phyloP scores from a whole-genome alignment of 2,888 invertebrate species.

The Pachymerium ferrugineum region DNA sequence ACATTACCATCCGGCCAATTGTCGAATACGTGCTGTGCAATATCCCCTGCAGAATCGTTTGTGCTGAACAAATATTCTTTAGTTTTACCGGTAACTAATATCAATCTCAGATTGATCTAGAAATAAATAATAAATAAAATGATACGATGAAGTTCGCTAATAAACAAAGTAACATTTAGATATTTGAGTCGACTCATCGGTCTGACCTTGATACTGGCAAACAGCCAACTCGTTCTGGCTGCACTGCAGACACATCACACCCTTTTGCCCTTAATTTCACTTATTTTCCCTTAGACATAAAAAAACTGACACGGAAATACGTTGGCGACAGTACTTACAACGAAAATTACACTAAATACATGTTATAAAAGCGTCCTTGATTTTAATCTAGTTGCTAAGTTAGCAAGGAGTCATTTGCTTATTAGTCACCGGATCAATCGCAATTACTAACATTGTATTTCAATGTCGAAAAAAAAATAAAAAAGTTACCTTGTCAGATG shows the following conservation, averaged over 20 bases:
- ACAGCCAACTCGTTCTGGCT: neutral
- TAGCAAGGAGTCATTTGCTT: neutral
- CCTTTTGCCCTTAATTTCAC: conserved; percentile 17
- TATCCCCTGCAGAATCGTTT: conserved; percentile 95
- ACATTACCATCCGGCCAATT: conserved; percentile 94
- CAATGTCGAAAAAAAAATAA: neutral
- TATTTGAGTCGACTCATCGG: neutral
- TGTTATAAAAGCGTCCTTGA: neutral
- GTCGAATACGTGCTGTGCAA: conserved; percentile 97
- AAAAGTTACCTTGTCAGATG: conserved; percentile 70
- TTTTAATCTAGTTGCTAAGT: neutral
- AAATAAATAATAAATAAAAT: conserved; percentile 41
- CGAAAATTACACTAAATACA: neutral
- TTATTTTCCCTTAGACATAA: neutral
- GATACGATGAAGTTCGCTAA: too few relatives aligned
- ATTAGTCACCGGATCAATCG: neutral
- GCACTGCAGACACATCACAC: conserved; percentile 10
- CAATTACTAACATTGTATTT: neutral
- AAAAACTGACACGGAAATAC: neutral
- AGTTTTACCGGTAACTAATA: conserved; percentile 97
- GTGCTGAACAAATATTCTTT: conserved; percentile 98
- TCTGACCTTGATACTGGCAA: conserved; percentile 11
- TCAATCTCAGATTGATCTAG: conserved; percentile 96
- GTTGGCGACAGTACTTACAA: neutral
- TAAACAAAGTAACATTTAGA: neutral